Evolutionary conservation across 2,797 vertebrate genomes (phyloP).

Genomic region (Gobionotothen gibberifrons): DNA sequence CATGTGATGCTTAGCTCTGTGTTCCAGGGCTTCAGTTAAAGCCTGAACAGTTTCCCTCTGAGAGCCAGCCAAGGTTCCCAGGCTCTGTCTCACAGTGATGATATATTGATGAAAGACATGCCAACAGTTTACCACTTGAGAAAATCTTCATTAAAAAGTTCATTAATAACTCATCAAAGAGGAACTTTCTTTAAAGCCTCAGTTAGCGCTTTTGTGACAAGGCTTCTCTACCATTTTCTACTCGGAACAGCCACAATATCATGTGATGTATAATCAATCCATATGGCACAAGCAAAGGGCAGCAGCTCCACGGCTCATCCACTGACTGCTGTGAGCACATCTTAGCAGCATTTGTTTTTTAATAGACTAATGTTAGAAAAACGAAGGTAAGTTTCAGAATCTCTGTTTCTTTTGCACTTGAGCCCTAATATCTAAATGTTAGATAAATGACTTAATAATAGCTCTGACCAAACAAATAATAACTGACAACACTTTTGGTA

Average conservation of each 20-base stretch:
- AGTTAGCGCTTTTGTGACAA: not conserved
- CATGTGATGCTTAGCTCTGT: not conserved
- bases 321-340: not conserved
- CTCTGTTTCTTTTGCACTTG: not conserved
- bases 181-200: constrained; percentile 8
- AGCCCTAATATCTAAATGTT: constrained; percentile 11
- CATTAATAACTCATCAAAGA: constrained; percentile 29
- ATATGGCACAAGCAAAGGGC: not conserved
- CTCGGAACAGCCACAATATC: not conserved
- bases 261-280: not conserved
- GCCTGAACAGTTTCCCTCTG: not conserved
- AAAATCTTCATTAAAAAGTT: constrained; percentile 31
- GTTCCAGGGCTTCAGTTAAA: constrained; percentile 5
- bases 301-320: constrained; percentile 9
- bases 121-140: constrained; percentile 32
- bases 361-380: not conserved
- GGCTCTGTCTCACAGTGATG: not conserved
- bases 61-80: not conserved
- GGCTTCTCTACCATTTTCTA: not conserved
- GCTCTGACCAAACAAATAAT: too few species aligned
- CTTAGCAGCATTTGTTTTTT: not conserved
- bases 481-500: too few species aligned
- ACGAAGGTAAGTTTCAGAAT: constrained; percentile 9
- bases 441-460: not conserved
- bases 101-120: constrained; percentile 25